Base-by-base conservation (phyloP, 2,113 vertebrate genomes). In the Acinonyx jubatus region DNA sequence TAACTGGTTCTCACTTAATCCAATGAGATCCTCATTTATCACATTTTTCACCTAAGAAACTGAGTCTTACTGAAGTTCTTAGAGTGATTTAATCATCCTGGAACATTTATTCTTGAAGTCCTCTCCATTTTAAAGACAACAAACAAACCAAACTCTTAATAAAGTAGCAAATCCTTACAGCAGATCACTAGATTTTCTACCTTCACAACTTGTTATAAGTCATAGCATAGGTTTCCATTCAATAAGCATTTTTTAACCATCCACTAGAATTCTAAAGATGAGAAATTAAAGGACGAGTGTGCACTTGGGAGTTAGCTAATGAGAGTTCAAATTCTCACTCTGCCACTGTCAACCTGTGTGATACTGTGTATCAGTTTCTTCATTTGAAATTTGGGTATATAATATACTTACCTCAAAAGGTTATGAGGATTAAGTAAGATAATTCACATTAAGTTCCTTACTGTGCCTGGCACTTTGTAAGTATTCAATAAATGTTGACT, bases 41-140 rank as follows among this genome's bases (percentile, higher is more conserved):
- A 14, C 15, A 48, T 80, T 92, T 76, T 94, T 5, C 18, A 90
- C 38, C 23, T 66, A 41, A 93, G 45, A 89, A 79, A 79, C 9
- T 63, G 5, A 66, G 14, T 33, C 52, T 81, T 71, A 83, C 87
- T 61, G 94, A 38, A 63, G 96, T 98, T 98, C 97, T 98, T 97
- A 97, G 97, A 98, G 96, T 97, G 89, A 69, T 97, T 27, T 36
- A 7, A 45, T 76, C 74, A 38, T 45, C n/a, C 52, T 63, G 41
- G 38, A 45, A 76, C n/a, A 65, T 38, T 69, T 57, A 57, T 82
- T 91, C 81, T n/a, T 61, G 33, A 79, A 45, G 63, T 71, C 41
- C 91, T 91, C 9, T 61, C 57, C 36, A 11, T 36, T 88, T 88
- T 45, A 55, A 88, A 94, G 50, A 71, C 23, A 93, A 45, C 29